Evolutionary conservation across 2,888 invertebrate genomes (phyloP).

Genomic region (Cancer borealis): DNA sequence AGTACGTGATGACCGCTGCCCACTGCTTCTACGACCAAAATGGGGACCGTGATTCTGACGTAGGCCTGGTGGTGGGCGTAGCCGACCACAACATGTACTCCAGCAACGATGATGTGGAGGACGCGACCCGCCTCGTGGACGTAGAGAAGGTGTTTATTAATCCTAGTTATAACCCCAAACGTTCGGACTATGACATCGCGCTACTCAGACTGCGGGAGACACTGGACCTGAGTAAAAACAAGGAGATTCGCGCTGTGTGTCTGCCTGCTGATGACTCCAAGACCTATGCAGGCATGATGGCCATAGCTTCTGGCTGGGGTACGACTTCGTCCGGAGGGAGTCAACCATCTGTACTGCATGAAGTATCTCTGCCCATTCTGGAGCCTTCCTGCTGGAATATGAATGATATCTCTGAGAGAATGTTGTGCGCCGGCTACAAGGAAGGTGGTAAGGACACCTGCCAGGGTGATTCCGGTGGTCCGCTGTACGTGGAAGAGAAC

Average conservation of each 20-base stretch:
- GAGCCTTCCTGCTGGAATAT: conserved; percentile 26
- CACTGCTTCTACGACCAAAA: conserved; percentile 51
- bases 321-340: not conserved
- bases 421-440: conserved; percentile 81
- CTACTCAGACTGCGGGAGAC: conserved; percentile 62
- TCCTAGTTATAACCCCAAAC: conserved; percentile 32
- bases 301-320: conserved; percentile 65
- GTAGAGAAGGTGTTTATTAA: conserved; percentile 46
- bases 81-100: conserved; percentile 9
- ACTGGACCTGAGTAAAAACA: conserved; percentile 51
- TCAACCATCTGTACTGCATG: conserved; percentile 37
- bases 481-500: conserved; percentile 42
- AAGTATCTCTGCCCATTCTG: conserved; percentile 56
- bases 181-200: conserved; percentile 72
- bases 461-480: conserved; percentile 84
- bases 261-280: conserved; percentile 60
- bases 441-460: conserved; percentile 92
- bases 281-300: conserved; percentile 6
- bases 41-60: conserved; percentile 32
- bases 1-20: conserved; percentile 65
- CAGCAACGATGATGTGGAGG: conserved; percentile 37
- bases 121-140: conserved; percentile 16
- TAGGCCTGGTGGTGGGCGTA: conserved; percentile 42
- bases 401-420: conserved; percentile 45
- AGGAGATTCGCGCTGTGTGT: conserved; percentile 66